Conservation (phyloP, 2,888 invertebrate species). For the Leucophora obtusa region DNA sequence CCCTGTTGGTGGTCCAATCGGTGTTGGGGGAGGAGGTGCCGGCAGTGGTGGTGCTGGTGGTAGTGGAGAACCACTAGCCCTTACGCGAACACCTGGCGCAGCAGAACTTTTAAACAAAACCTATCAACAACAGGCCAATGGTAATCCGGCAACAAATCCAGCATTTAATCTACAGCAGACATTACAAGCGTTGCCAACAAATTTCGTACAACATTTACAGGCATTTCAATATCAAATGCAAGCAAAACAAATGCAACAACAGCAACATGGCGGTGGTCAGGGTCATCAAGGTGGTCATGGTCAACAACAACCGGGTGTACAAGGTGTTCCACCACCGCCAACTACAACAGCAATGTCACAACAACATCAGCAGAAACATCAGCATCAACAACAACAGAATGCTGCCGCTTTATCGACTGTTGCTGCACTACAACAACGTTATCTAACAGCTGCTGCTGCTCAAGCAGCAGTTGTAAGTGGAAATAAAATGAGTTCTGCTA, state of each 20-base stretch:
- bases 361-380: slow-evolving; percentile 66
- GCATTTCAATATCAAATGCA: slow-evolving; percentile 75
- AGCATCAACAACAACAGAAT: slow-evolving; percentile 69
- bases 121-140: slow-evolving; percentile 73
- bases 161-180: slow-evolving; percentile 72
- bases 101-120: slow-evolving; percentile 72
- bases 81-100: slow-evolving; percentile 74
- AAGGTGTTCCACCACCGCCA: slow-evolving; percentile 65
- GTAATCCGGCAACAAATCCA: slow-evolving; percentile 68
- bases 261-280: slow-evolving; percentile 60
- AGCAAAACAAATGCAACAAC: slow-evolving; percentile 77
- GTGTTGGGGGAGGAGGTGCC: slow-evolving; percentile 62
- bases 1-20: slow-evolving; percentile 51
- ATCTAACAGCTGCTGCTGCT: slow-evolving; percentile 67
- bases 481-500: slow-evolving; percentile 64
- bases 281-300: slow-evolving; percentile 63
- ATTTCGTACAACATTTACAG: slow-evolving; percentile 72
- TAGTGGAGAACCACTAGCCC: slow-evolving; percentile 70
- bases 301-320: slow-evolving; percentile 59
- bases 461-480: slow-evolving; percentile 49
- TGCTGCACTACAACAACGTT: slow-evolving; percentile 67
- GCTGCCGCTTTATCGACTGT: slow-evolving; percentile 58
- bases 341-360: slow-evolving; percentile 65
- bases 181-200: slow-evolving; percentile 71
- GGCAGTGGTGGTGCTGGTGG: slow-evolving; percentile 59